phyloP scores from a whole-genome alignment of 2,797 vertebrate genomes.

The Neosilurus hyrtlii region DNA sequence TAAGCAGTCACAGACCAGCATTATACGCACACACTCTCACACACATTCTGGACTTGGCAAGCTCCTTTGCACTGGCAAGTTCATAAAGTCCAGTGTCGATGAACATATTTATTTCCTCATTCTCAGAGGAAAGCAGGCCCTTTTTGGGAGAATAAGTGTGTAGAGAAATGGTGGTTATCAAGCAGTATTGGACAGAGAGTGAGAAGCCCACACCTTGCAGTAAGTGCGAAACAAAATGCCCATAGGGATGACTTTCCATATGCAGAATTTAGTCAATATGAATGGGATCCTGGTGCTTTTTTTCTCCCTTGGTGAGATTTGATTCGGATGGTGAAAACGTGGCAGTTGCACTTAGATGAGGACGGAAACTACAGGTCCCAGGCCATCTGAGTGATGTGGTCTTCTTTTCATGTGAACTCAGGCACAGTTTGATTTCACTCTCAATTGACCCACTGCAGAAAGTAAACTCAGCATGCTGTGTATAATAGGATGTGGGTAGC shows the following conservation, averaged over 20 bases:
- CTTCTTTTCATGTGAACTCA: neutral
- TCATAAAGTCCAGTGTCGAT: constrained; percentile 68
- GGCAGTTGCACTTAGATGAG: neutral
- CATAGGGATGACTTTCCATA: constrained; percentile 10
- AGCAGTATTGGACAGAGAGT: constrained; percentile 6
- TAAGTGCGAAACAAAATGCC: constrained; percentile 11
- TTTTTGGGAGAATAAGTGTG: constrained; percentile 15
- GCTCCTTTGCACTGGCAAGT: constrained; percentile 52
- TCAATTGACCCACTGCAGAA: constrained; percentile 3
- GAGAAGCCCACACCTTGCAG: constrained; percentile 10
- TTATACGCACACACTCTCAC: constrained; percentile 41
- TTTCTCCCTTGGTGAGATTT: neutral
- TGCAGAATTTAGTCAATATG: constrained; percentile 8
- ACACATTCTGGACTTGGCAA: constrained; percentile 32
- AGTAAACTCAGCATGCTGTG: neutral
- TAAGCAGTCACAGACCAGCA: constrained; percentile 1
- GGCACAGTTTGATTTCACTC: constrained; percentile 14
- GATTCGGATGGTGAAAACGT: neutral
- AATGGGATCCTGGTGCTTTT: neutral
- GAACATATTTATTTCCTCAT: constrained; percentile 76
- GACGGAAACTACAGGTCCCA: neutral
- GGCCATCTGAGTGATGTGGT: neutral
- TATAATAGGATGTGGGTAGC: constrained; percentile 4
- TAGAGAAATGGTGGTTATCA: constrained; percentile 4
- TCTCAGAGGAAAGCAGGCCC: constrained; percentile 32